Conservation (phyloP, 2,113 vertebrate species). For the Ascaphus truei region DNA sequence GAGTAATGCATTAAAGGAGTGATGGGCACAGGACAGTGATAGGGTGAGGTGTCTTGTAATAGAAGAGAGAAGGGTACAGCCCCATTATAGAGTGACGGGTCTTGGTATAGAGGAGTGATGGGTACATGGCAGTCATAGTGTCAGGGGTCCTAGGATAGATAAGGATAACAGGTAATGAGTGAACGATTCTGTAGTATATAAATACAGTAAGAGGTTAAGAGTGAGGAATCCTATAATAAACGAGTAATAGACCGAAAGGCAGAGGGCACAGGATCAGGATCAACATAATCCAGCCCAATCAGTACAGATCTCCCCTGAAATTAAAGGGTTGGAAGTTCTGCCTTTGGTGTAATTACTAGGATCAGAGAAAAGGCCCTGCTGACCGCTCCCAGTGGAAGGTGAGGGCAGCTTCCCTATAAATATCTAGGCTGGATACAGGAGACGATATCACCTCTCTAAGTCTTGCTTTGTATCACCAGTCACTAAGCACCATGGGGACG, state of each 20-base stretch:
- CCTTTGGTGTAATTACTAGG: conserved; percentile 8
- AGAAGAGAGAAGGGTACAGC: no score
- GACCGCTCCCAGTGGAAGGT: not conserved
- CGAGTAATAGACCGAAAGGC: not conserved
- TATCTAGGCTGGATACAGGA: not conserved
- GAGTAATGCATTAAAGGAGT: no score
- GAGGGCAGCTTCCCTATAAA: not conserved
- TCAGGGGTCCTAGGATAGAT: no score
- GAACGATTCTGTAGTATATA: no score
- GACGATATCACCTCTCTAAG: not conserved
- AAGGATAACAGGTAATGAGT: no score
- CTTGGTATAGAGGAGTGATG: no score
- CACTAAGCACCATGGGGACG: conserved; percentile 12
- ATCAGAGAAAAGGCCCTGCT: not conserved
- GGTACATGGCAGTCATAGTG: no score
- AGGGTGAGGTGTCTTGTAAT: no score
- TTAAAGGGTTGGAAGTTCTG: not conserved
- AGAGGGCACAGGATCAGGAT: conserved; percentile 2
- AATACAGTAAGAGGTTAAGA: no score
- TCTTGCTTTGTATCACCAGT: not conserved
- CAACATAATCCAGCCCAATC: conserved; percentile 9
- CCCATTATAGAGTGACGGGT: no score
- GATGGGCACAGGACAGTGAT: no score
- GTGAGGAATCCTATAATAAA: conserved; percentile 4
- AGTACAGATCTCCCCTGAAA: not conserved